phyloP scores from a whole-genome alignment of 2,888 invertebrate species.

The Diarsia brunnea region DNA sequence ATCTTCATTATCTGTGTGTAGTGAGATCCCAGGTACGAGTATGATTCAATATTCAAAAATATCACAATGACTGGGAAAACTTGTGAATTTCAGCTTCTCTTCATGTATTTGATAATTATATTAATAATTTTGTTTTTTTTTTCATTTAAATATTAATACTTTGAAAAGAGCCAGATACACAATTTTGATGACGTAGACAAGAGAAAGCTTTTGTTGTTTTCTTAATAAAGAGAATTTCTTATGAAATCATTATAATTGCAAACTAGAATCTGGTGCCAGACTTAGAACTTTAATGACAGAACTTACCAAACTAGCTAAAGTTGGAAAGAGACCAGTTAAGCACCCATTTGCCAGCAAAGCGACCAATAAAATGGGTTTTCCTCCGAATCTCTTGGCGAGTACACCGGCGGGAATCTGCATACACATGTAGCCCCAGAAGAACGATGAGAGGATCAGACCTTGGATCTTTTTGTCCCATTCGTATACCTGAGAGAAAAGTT shows the following conservation, averaged over 20 bases:
- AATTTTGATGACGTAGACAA: background rate
- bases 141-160: background rate
- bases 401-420: slow-evolving; percentile 94
- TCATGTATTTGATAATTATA: too few relatives aligned
- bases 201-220: background rate
- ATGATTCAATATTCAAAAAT: background rate
- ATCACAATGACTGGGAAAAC: background rate
- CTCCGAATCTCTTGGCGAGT: slow-evolving; percentile 94
- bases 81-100: background rate
- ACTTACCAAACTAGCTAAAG: slow-evolving; percentile 88
- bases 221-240: too few relatives aligned
- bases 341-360: slow-evolving; percentile 90
- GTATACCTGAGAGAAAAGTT: slow-evolving; percentile 76
- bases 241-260: background rate
- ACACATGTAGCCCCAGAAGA: slow-evolving; percentile 95
- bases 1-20: background rate
- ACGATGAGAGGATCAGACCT: slow-evolving; percentile 93
- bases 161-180: background rate
- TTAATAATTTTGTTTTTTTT: too few relatives aligned
- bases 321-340: slow-evolving; percentile 91
- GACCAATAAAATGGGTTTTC: slow-evolving; percentile 92
- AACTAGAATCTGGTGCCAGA: background rate
- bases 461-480: slow-evolving; percentile 91
- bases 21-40: background rate
- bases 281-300: background rate